These are phyloP conservation scores for Sandelia bainsii DNA, from an alignment of 2,797 vertebrate species.

Conservation along the genomic window DNA sequence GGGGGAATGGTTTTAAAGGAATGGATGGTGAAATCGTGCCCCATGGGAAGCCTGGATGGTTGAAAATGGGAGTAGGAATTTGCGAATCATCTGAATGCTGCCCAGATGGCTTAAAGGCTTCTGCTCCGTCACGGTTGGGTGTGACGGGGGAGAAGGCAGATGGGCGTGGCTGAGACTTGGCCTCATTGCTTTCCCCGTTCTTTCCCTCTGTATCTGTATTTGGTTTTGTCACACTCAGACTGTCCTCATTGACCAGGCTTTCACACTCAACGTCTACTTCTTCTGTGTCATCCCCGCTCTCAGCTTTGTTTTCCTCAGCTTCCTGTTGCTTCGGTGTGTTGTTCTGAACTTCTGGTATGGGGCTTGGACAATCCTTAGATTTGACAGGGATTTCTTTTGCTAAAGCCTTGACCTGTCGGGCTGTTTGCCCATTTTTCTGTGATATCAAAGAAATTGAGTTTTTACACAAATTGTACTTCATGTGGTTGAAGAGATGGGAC, in stretches of 20 bases:
- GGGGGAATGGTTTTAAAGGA: conserved; percentile 82
- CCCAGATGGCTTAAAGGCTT: conserved; percentile 57
- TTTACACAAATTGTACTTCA: conserved; percentile 98
- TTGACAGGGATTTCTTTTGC: conserved; percentile 69
- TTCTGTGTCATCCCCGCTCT: conserved; percentile 78
- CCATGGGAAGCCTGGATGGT: conserved; percentile 85
- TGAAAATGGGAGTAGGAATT: conserved; percentile 84
- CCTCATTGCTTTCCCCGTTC: conserved; percentile 72
- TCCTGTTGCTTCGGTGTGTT: conserved; percentile 30
- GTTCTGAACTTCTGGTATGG: conserved; percentile 62
- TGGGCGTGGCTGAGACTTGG: conserved; percentile 77
- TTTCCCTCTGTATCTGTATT: conserved; percentile 50
- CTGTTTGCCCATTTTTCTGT: conserved; percentile 87
- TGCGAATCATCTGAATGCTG: conserved; percentile 71
- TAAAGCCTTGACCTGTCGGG: conserved; percentile 84
- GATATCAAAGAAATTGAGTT: conserved; percentile 96
- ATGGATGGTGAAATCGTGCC: conserved; percentile 80
- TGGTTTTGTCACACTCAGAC: conserved; percentile 52
- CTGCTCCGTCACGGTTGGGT: conserved; percentile 84
- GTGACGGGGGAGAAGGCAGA: conserved; percentile 92
- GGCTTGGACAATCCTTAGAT: conserved; percentile 62
- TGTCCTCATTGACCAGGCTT: conserved; percentile 60
- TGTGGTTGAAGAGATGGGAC: conserved; percentile 98
- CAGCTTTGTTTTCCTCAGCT: conserved; percentile 31
- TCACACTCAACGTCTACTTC: conserved; percentile 74